Evolutionary conservation across 1,140 invertebrate genomes (phyloP).

Genomic region (Magallana gigas): DNA sequence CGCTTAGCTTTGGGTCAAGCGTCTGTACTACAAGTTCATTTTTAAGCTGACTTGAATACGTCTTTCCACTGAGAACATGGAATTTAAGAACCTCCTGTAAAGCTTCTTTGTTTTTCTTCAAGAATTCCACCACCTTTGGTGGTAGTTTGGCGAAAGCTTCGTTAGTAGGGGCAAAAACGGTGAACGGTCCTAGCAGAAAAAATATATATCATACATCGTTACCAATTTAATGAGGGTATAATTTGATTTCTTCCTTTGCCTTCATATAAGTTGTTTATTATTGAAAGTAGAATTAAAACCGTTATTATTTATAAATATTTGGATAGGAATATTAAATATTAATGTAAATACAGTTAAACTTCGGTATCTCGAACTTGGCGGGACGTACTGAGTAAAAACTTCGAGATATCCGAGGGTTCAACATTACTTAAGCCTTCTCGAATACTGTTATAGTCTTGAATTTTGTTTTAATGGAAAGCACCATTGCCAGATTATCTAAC

Average conservation of each 20-base stretch:
- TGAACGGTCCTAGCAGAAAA: slow-evolving; percentile 82
- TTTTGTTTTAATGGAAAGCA: no score
- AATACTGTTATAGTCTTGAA: no score
- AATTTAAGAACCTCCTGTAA: slow-evolving; percentile 75
- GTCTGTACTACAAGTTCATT: slow-evolving; percentile 71
- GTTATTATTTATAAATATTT: no score
- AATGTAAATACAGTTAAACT: no score
- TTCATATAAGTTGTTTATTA: no score
- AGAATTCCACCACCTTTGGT: slow-evolving; percentile 81
- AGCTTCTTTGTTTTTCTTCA: slow-evolving; percentile 74
- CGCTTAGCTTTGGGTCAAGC: slow-evolving; percentile 52
- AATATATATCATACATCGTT: background rate
- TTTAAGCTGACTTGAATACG: slow-evolving; percentile 64
- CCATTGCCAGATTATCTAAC: no score
- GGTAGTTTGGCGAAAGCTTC: slow-evolving; percentile 85
- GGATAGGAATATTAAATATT: no score
- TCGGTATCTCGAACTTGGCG: no score
- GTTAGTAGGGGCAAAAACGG: slow-evolving; percentile 92
- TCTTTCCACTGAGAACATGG: slow-evolving; percentile 73
- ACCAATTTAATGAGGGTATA: background rate
- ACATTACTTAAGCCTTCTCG: no score
- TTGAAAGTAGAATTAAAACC: background rate
- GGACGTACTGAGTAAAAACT: no score
- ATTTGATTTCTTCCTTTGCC: no score
- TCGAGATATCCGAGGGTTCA: no score